Evolutionary conservation across 2,888 invertebrate genomes (phyloP).

Genomic region (Embidobia sp.): DNA sequence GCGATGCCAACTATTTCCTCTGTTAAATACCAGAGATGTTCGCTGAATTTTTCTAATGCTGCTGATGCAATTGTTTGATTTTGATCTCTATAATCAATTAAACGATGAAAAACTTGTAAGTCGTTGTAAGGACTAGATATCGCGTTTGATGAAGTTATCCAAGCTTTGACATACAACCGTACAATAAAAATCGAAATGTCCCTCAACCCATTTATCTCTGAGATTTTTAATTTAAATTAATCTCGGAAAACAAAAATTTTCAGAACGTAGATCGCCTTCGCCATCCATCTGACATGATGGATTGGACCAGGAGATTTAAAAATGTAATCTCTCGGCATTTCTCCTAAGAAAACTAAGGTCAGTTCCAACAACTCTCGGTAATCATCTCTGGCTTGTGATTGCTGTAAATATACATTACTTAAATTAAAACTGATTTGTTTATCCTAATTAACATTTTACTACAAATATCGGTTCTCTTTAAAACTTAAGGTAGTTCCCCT

Average conservation of each 20-base stretch:
- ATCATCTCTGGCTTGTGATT: conserved; percentile 44
- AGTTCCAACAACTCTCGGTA: conserved; percentile 66
- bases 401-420: too few relatives aligned
- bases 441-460: too few relatives aligned
- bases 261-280: conserved; percentile 66
- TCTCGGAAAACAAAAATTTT: conserved; percentile 68
- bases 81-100: background rate
- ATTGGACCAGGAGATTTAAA: conserved; percentile 64
- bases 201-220: too few relatives aligned
- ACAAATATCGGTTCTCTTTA: too few relatives aligned
- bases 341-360: conserved; percentile 64
- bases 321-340: conserved; percentile 30
- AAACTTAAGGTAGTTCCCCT: too few relatives aligned
- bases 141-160: conserved; percentile 51
- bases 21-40: conserved; percentile 49
- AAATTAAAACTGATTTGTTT: too few relatives aligned
- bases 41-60: conserved; percentile 20
- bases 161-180: conserved; percentile 58
- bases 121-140: background rate
- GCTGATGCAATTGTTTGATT: conserved; percentile 25
- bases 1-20: conserved; percentile 30
- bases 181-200: conserved; percentile 53
- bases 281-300: conserved; percentile 70
- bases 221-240: background rate
- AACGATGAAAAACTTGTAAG: background rate